Evolutionary conservation across 2,113 vertebrate genomes (phyloP).

Genomic region (Raphicerus campestris): DNA sequence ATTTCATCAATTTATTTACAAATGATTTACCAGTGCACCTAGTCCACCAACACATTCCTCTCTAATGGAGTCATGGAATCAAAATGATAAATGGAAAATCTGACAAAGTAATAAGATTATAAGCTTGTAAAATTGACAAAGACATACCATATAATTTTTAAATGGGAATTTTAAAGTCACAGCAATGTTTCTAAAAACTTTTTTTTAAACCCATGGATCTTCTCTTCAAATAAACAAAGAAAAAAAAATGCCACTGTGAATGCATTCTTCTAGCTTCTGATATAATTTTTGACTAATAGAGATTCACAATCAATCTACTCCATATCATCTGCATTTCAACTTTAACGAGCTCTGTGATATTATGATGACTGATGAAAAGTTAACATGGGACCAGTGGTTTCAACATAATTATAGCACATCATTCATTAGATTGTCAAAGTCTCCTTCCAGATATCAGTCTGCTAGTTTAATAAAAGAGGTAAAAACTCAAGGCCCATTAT

Average conservation of each 20-base stretch:
- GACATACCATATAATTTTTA: neutral
- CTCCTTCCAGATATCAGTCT: conserved; percentile 35
- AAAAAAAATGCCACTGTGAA: neutral
- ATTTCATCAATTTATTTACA: neutral
- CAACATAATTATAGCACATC: neutral
- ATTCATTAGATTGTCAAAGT: neutral
- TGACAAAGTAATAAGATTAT: neutral
- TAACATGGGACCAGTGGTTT: neutral
- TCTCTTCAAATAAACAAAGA: neutral
- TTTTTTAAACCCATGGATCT: neutral
- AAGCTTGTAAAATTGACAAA: neutral
- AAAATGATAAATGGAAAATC: neutral
- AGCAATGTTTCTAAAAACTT: neutral
- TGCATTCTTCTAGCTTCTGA: neutral
- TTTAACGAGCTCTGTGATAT: neutral
- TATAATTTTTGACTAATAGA: neutral
- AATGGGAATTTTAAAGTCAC: neutral
- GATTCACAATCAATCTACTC: neutral
- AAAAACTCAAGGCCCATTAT: neutral
- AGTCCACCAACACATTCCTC: neutral
- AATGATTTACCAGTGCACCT: neutral
- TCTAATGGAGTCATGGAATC: neutral
- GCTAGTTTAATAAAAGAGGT: conserved; percentile 32
- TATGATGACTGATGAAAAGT: conserved; percentile 6
- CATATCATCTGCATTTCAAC: neutral